Conservation (phyloP, 2,113 vertebrate genomes). For the Corapipo altera region DNA sequence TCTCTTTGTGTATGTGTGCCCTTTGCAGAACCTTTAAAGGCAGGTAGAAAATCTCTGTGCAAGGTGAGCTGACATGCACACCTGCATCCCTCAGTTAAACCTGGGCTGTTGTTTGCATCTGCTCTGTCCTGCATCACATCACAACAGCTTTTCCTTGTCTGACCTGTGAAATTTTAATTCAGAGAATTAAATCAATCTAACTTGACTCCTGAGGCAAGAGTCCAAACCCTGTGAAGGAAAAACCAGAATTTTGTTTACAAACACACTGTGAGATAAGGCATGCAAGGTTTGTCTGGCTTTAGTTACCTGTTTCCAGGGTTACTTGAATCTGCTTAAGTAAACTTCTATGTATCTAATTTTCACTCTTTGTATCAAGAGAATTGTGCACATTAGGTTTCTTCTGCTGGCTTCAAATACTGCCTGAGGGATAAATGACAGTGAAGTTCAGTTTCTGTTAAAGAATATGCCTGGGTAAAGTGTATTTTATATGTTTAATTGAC, state of each 20-base stretch:
- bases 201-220: not conserved
- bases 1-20: not conserved
- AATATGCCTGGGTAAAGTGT: not conserved
- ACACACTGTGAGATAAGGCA: not conserved
- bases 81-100: not conserved
- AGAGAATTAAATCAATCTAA: not conserved
- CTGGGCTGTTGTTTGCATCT: not conserved
- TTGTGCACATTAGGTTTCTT: not conserved
- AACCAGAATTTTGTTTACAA: not conserved
- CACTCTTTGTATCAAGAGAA: not conserved
- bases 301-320: constrained; percentile 34
- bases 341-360: not conserved
- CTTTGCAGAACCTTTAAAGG: not conserved
- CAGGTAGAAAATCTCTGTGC: not conserved
- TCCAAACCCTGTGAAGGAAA: not conserved
- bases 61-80: not conserved
- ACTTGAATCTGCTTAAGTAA: constrained; percentile 1
- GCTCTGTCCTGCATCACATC: not conserved
- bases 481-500: not conserved
- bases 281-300: not conserved
- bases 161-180: not conserved
- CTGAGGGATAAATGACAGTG: not conserved
- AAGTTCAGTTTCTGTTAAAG: not conserved
- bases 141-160: not conserved
- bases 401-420: not conserved